Percentiles rank a stretch among this genome's conserved stretches.
Conservation (phyloP, 2,113 vertebrate genomes). For the Chinchilla lanigera region DNA sequence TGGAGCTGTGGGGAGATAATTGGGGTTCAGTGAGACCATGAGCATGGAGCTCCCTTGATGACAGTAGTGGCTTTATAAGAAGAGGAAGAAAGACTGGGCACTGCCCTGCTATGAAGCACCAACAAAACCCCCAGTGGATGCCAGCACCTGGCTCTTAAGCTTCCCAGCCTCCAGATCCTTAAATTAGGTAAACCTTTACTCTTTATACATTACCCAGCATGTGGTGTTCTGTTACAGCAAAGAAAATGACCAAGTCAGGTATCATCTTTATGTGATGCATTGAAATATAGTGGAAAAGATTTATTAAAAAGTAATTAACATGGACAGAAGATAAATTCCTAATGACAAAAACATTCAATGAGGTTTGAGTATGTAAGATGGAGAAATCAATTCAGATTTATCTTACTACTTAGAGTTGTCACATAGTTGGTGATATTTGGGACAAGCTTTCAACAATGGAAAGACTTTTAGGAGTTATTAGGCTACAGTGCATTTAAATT, state of each 20-base stretch:
- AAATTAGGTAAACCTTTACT: not conserved
- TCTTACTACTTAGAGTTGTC: not conserved
- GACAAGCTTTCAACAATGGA: not conserved
- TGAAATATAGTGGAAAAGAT: not conserved
- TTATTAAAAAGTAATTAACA: not conserved
- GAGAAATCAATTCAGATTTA: not conserved
- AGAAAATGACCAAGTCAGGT: not conserved
- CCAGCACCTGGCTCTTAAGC: not conserved
- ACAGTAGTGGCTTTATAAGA: not conserved
- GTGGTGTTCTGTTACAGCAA: not conserved
- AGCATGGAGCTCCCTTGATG: not conserved
- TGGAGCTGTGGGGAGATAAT: not conserved
- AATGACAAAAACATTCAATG: conserved; percentile 10
- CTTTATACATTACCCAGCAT: not conserved
- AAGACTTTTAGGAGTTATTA: not conserved
- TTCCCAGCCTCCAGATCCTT: not conserved
- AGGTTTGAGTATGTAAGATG: not conserved
- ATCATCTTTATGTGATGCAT: not conserved
- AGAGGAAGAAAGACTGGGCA: too few relatives aligned
- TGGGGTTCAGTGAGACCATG: not conserved
- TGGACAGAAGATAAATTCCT: not conserved
- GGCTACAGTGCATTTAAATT: not conserved
- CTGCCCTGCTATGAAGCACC: not conserved
- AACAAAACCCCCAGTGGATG: not conserved
- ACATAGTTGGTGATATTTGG: not conserved